Evolutionary conservation across 2,888 invertebrate species (phyloP).

Genomic region (Drosophila mercatorum): DNA sequence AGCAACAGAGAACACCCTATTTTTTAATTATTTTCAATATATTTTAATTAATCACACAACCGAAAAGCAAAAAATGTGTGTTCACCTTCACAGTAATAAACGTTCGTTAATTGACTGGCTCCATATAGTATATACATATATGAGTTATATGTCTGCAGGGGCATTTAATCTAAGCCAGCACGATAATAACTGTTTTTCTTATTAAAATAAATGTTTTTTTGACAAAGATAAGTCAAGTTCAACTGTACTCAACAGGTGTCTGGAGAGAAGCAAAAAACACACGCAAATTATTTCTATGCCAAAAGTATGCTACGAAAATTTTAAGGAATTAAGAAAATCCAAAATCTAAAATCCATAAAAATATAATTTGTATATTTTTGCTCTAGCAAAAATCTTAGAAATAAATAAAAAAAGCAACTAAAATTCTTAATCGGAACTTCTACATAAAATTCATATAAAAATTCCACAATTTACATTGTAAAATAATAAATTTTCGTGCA

Average conservation of each 20-base stretch:
- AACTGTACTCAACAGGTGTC: constrained; percentile 9
- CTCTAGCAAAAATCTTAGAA: background rate
- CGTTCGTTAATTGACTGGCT: background rate
- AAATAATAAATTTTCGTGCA: constrained; percentile 5
- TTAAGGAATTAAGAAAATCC: background rate
- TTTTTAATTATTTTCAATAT: background rate
- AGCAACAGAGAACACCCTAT: background rate
- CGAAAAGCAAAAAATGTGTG: background rate
- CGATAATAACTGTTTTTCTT: constrained; percentile 15
- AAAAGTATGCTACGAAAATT: constrained; percentile 18
- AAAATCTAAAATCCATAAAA: background rate
- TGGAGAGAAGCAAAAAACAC: background rate
- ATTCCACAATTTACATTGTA: background rate
- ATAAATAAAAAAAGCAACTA: background rate
- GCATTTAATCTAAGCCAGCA: constrained; percentile 10
- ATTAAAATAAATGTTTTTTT: constrained; percentile 12
- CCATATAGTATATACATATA: background rate
- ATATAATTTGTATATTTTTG: too few species aligned
- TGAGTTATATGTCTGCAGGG: constrained; percentile 1
- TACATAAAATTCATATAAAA: background rate
- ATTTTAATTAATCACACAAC: background rate
- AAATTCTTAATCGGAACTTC: background rate
- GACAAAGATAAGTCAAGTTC: constrained; percentile 4
- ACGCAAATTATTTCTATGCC: background rate
- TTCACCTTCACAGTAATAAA: constrained; percentile 3